Evolutionary conservation across 2,888 invertebrate genomes (phyloP), one percentile per base, ranked within the genome.

Genomic region (Apamea sordens): DNA sequence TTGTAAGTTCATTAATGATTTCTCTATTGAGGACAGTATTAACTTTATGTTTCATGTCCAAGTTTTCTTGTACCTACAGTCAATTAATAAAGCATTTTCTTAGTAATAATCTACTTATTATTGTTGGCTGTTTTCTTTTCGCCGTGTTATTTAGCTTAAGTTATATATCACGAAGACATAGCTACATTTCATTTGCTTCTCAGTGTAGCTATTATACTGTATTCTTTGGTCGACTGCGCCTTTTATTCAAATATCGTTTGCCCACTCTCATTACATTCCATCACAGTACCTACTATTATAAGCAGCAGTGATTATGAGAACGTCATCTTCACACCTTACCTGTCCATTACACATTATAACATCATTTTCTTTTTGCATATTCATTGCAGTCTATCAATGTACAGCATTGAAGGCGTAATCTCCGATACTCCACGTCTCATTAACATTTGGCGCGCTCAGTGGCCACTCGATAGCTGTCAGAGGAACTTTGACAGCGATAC

Each of bases 401-500:
- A 88, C 85, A 86, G 78, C 69, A 88, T 83, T 85, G 47, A 89
- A 82, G 72, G 77, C 76, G 81, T 88, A 82, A 87, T 83, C 76
- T 85, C 47, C 56, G 79, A 80, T 88, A 85, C 89, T 89, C 82
- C 53, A 88, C 70, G 89, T 89, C 89, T 89, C 89, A 91, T 91
- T 91, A 91, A 88, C 89, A 92, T 92, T 92, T 90, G 91, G 92
- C 90, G 89, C 85, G 86, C 83, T 89, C 87, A 89, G 90, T 90
- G 92, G 90, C 92, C 93, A 92, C 94, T 94, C 91, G 91, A 94
- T 89, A 88, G 88, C 90, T 91, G 93, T 94, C 93, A 93, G 91
- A 85, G 88, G 90, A 91, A 90, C 91, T 88, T 93, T 93, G 95
- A 95, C 95, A 93, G 91, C 93, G 89, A 92, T 93, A 95, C 95